Conservation (phyloP, 1,140 invertebrate species). For the Meloidogyne exigua region DNA sequence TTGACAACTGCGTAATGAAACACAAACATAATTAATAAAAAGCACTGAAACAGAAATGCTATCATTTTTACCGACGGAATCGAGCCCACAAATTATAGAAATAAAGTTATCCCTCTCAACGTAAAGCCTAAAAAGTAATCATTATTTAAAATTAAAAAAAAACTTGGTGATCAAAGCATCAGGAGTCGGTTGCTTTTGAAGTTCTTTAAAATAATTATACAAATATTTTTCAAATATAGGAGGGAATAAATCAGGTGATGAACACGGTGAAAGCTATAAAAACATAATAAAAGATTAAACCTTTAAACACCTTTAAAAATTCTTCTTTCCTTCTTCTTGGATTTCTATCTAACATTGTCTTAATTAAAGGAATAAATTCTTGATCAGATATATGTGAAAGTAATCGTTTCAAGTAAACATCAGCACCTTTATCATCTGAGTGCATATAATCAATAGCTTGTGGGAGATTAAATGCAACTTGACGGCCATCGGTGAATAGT, state of each 20-base stretch:
- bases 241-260: constrained; percentile 39
- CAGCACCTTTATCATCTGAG: constrained; percentile 32
- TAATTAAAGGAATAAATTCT: constrained; percentile 46
- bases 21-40: constrained; percentile 55
- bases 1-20: constrained; percentile 54
- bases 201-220: constrained; percentile 53
- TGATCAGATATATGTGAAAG: constrained; percentile 36
- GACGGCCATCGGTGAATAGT: constrained; percentile 55
- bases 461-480: constrained; percentile 54
- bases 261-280: constrained; percentile 36
- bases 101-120: constrained; percentile 45
- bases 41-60: constrained; percentile 41
- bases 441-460: constrained; percentile 54
- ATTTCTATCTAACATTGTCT: constrained; percentile 48
- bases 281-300: not conserved
- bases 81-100: constrained; percentile 36
- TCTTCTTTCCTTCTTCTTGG: constrained; percentile 39
- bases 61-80: too few relatives aligned
- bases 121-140: constrained; percentile 41
- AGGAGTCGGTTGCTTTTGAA: constrained; percentile 35
- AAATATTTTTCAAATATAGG: constrained; percentile 51
- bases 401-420: constrained; percentile 38
- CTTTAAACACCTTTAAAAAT: constrained; percentile 33
- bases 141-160: constrained; percentile 25
- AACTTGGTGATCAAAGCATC: constrained; percentile 59